Evolutionary conservation across 1,140 invertebrate genomes (phyloP), one percentile per base, ranked within the genome.

Genomic region (Vollenhovia emeryi): DNA sequence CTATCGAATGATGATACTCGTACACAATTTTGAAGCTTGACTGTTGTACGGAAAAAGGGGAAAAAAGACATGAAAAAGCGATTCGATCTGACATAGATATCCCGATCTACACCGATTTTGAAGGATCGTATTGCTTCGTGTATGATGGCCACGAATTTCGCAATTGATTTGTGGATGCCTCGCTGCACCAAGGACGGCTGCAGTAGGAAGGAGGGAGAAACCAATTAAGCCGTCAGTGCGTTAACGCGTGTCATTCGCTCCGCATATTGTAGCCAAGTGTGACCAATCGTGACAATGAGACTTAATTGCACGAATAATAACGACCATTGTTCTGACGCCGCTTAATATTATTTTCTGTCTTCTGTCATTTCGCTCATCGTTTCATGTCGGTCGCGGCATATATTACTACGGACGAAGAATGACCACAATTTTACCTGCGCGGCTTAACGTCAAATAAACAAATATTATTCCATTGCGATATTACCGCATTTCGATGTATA

Each of bases 201-300:
- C 21, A 57, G 52, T 60, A 57, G 55, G 24, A 82, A 48, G 33
- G 73, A 75, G 88, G 79, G 74, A 66, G 80, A 73, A 90, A 89
- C 88, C 89, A 90, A 90, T 90, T 90, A 90, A 90, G 82, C 88
- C 89, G 89, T 90, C 88, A 90, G 89, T 90, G 89, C 89, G 88
- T 90, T 90, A 90, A 90, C 88, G 89, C 89, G 88, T 90, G 89
- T 90, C 89, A 90, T 89, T 90, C 86, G 74, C 62, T 68, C 86
- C 89, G n/a, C 89, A 89, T 90, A 90, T 90, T 90, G 89, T 90
- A 89, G 87, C 88, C 86, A 90, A 90, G 89, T 90, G 89, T 89
- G 85, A 86, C 88, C 89, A 87, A 89, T 89, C 82, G 62, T 74
- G 75, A 90, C 88, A 80, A 89, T 90, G 74, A 89, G 88, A 89